Conservation (phyloP, 2,113 vertebrate species). For the Cebidichthys violaceus region DNA sequence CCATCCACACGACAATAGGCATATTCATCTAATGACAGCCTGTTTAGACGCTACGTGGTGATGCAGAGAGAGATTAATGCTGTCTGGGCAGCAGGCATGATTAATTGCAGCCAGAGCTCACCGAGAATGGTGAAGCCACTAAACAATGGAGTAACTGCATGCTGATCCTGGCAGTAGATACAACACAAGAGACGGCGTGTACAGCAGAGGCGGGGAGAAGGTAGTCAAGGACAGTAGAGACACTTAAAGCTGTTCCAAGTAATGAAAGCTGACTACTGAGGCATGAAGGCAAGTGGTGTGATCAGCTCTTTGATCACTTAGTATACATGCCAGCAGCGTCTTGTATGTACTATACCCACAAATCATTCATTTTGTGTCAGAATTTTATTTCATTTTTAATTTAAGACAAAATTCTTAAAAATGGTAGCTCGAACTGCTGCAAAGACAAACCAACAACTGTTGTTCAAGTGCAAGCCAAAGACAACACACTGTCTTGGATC, state of each 20-base stretch:
- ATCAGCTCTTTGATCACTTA: slow-evolving; percentile 46
- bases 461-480: neutral
- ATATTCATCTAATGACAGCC: slow-evolving; percentile 60
- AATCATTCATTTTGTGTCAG: neutral
- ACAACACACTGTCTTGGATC: neutral
- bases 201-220: slow-evolving; percentile 35
- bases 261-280: slow-evolving; percentile 23
- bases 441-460: neutral
- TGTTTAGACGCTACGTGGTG: slow-evolving; percentile 58
- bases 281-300: slow-evolving; percentile 10
- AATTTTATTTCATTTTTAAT: slow-evolving; percentile 1
- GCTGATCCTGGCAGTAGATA: slow-evolving; percentile 70
- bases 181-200: slow-evolving; percentile 47
- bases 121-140: slow-evolving; percentile 50
- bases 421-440: neutral
- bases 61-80: slow-evolving; percentile 75
- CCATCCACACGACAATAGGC: slow-evolving; percentile 42
- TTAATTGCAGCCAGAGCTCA: slow-evolving; percentile 74
- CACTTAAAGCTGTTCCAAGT: slow-evolving; percentile 39
- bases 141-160: slow-evolving; percentile 68
- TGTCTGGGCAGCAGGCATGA: slow-evolving; percentile 69
- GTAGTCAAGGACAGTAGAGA: slow-evolving; percentile 67
- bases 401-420: slow-evolving; percentile 1
- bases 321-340: slow-evolving; percentile 4
- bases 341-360: slow-evolving; percentile 9